Evolutionary conservation across 2,888 invertebrate species (phyloP), one percentile per base, ranked within the genome.

Genomic region (Leptopilina syphax): DNA sequence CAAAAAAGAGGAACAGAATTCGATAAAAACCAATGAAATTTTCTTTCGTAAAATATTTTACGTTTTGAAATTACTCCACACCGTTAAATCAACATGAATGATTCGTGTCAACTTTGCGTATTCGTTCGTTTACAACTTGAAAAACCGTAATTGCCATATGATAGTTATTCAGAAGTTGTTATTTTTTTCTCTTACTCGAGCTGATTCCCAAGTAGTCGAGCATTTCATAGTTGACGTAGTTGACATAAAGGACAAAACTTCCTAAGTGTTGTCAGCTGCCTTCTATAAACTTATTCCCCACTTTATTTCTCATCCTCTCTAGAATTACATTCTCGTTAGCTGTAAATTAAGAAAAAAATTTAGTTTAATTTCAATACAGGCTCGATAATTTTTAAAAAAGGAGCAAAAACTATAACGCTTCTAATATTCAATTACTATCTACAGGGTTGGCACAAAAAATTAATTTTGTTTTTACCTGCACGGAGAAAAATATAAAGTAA

Each of bases 1-100:
- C 4, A 27, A 27, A 27, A 27, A 27, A 18, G 18, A 18, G 18
- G 18, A 18, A 18, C 18, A 18, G 18, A 18, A 18, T 18, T 18
- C 18, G 18, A 18, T 18, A 18, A 18, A 18, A 18, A 18, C 34
- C 34, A 34, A 34, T 34, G 34, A 34, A 34, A 34, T 44, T 44
- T 44, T 44, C 8, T 44, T 57, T 73, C 57, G 54, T 34, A 73
- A 73, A 57, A 73, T 73, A 77, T 47, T 77, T 73, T 63, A 65
- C 68, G 70, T 77, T 73, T 76, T 77, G 54, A 80, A 80, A 80
- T 73, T 57, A 54, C 77, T 34, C 34, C 34, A 34, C 34, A 34
- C 34, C n/a, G 50, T 77, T 77, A 73, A 77, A 80, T 80, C 70
- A 80, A 73, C 77, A 60, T 63, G 65, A 67, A 67, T 44, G 79